Percentiles rank a stretch among this genome's conserved stretches.
phyloP scores from a whole-genome alignment of 64 coral and sea anemone genomes.

The Hydrozoanthus tunicans region DNA sequence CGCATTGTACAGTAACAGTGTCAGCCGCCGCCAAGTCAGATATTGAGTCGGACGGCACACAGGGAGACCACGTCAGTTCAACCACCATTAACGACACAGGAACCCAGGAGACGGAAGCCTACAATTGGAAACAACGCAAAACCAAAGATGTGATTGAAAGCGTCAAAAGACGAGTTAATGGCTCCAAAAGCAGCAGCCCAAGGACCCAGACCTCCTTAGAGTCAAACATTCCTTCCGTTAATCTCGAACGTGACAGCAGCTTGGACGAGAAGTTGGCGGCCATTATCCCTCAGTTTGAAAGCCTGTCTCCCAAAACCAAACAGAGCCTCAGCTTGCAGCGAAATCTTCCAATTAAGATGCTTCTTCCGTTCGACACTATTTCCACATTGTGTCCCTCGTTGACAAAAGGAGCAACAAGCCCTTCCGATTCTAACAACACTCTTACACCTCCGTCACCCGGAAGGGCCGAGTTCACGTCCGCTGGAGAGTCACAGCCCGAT shows the following conservation, averaged over 20 bases:
- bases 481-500: not conserved
- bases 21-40: too few species aligned
- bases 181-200: not conserved
- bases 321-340: slow-evolving; percentile 38
- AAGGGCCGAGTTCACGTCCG: not conserved
- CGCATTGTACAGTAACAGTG: too few species aligned
- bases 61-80: not conserved
- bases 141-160: slow-evolving; percentile 44
- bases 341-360: slow-evolving; percentile 47
- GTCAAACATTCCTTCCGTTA: slow-evolving; percentile 4
- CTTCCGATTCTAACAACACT: not conserved
- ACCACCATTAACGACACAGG: not conserved
- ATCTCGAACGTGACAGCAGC: slow-evolving; percentile 6
- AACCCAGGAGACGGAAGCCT: not conserved
- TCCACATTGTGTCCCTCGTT: slow-evolving; percentile 37
- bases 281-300: slow-evolving; percentile 35
- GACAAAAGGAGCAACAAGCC: not conserved
- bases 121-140: slow-evolving; percentile 54
- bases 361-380: slow-evolving; percentile 39
- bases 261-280: slow-evolving; percentile 47
- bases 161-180: slow-evolving; percentile 26
- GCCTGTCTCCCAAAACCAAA: slow-evolving; percentile 34
- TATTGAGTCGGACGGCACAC: too few species aligned
- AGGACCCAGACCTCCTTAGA: slow-evolving; percentile 11
- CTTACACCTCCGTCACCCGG: not conserved